These are phyloP conservation scores for Phalacrocorax carbo DNA, from an alignment of 2,113 vertebrate species.

Conservation along the genomic window DNA sequence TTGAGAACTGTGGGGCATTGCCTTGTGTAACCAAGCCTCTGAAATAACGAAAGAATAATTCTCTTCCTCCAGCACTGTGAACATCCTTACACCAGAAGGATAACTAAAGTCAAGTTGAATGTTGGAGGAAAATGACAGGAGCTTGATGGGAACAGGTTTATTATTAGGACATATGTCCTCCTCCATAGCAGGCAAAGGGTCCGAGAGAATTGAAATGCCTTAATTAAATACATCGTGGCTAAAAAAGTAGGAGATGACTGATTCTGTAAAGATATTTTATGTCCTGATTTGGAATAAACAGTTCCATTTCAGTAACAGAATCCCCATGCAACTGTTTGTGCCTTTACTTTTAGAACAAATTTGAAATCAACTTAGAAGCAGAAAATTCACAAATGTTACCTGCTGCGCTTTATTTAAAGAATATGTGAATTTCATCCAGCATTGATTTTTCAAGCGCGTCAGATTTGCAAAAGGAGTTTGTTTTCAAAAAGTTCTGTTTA, in stretches of 20 bases:
- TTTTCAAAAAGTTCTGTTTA: not conserved
- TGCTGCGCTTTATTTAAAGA: not conserved
- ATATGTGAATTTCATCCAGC: not conserved
- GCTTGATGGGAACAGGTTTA: not conserved
- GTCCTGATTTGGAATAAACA: not conserved
- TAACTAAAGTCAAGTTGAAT: not conserved
- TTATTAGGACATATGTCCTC: not conserved
- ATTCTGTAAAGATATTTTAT: not conserved
- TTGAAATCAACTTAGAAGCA: not conserved
- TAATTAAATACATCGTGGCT: not conserved
- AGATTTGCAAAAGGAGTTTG: not conserved
- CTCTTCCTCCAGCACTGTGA: not conserved
- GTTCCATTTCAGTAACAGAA: not conserved
- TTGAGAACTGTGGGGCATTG: not conserved
- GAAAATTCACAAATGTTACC: not conserved
- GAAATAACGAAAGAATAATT: not conserved
- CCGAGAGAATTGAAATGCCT: not conserved
- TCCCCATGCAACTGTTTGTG: not conserved
- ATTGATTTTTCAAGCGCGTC: not conserved
- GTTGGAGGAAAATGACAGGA: not conserved
- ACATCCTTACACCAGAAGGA: not conserved
- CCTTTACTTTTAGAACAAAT: not conserved
- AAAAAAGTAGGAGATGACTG: not conserved
- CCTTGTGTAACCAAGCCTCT: not conserved
- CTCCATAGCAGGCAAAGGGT: not conserved